Evolutionary conservation across 1,140 invertebrate species (phyloP).

Genomic region (Hypothenemus hampei): DNA sequence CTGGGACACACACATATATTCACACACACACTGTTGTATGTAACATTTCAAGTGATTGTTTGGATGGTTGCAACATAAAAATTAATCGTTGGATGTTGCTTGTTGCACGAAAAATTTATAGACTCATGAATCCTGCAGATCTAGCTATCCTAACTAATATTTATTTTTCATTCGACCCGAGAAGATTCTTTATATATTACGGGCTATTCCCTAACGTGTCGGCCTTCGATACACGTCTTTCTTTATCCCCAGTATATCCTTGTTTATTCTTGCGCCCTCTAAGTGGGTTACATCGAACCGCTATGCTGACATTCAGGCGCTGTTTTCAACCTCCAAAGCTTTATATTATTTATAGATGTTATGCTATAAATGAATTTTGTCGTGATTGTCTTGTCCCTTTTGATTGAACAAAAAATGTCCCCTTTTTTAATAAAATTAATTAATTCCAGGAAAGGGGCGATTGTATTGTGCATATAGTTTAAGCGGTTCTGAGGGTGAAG

Average conservation of each 20-base stretch:
- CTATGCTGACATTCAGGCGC: conserved; percentile 1
- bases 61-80: too few relatives aligned
- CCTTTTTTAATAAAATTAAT: neutral
- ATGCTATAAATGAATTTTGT: neutral
- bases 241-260: conserved; percentile 18
- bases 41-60: too few relatives aligned
- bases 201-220: conserved; percentile 7
- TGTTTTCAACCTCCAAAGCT: conserved; percentile 5
- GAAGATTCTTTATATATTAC: conserved; percentile 6
- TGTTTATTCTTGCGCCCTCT: conserved; percentile 16
- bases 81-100: too few relatives aligned
- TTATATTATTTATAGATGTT: conserved; percentile 18
- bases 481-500: conserved; percentile 60
- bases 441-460: conserved; percentile 49
- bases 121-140: too few relatives aligned
- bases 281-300: conserved; percentile 9
- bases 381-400: neutral
- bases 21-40: too few relatives aligned
- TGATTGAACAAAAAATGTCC: neutral
- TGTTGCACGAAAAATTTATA: too few relatives aligned
- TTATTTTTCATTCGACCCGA: conserved; percentile 5
- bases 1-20: too few relatives aligned
- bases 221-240: conserved; percentile 9
- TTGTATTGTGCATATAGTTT: conserved; percentile 64
- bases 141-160: conserved; percentile 2